Base-by-base conservation (phyloP, 1,140 invertebrate species). In the Telenomus remus region DNA sequence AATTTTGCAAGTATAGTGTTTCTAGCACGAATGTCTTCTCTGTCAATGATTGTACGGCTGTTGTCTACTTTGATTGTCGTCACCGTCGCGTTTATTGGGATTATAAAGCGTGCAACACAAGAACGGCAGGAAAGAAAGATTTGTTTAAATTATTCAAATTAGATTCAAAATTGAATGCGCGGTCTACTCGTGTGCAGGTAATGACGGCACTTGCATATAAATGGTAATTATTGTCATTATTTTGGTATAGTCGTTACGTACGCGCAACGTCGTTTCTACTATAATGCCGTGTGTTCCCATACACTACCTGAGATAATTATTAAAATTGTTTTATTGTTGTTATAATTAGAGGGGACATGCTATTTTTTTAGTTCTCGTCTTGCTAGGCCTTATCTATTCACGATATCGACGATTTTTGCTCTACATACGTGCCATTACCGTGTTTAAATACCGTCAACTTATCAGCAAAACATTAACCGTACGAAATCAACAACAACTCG, bases 141-240 rank as follows among this genome's bases (percentile, higher is more conserved):
- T 87, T 87, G 85, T 87, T 87, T 87, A 84, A 87, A 87, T 87
- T 87, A 87, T 87, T 87, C 85, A 87, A 87, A 87, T 87, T 87
- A 87, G 86, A 86, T 87, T 85, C 85, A 81, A 87, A 87, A 87
- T 87, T 87, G 86, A 87, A 87, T 87, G 86, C 85, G 86, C 86
- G 85, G 85, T 86, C 82, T 85, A 85, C 83, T 87, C 85, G 85
- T 87, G 85, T 87, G 85, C 86, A 86, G 86, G 85, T 87, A 87
- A 87, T 87, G 85, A 87, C 86, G 83, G 84, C 85, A 87, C 86
- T 87, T 87, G 86, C 85, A 86, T 87, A 87, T 87, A 87, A 87
- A 87, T 87, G 85, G 86, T 87, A 87, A 87, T 87, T 87, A 87
- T 87, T 87, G 86, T 87, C 85, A 87, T 87, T 87, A 87, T 87